phyloP scores from a whole-genome alignment of 1,140 invertebrate genomes.

The Melanaphis sacchari region DNA sequence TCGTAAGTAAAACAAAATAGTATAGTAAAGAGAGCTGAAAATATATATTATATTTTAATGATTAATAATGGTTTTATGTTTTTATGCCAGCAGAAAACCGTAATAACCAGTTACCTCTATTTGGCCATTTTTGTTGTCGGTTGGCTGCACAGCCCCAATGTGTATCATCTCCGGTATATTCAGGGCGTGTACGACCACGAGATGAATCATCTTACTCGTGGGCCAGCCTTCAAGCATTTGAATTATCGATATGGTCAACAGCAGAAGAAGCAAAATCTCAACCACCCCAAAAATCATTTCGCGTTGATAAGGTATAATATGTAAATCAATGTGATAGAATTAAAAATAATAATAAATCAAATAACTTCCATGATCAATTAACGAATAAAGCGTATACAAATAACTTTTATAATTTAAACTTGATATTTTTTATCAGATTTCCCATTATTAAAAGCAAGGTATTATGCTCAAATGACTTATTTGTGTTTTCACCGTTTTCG shows the following conservation, averaged over 20 bases:
- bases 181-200: slow-evolving; percentile 66
- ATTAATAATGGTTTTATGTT: slow-evolving; percentile 23
- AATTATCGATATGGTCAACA: slow-evolving; percentile 40
- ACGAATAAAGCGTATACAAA: background rate
- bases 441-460: too few species aligned
- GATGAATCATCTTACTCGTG: background rate
- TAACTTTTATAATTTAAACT: background rate
- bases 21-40: background rate
- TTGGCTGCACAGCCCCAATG: slow-evolving; percentile 74
- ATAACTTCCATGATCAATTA: background rate
- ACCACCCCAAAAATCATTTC: slow-evolving; percentile 40
- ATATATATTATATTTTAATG: background rate
- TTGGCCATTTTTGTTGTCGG: slow-evolving; percentile 78
- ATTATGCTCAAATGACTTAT: background rate
- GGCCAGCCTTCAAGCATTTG: slow-evolving; percentile 45
- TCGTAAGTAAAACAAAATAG: slow-evolving; percentile 62
- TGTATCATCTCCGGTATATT: slow-evolving; percentile 67
- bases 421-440: background rate
- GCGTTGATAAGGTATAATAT: slow-evolving; percentile 5
- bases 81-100: slow-evolving; percentile 66
- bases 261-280: slow-evolving; percentile 36
- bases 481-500: background rate
- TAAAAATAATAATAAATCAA: background rate
- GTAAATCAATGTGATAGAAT: background rate
- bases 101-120: slow-evolving; percentile 71